Conservation (phyloP, 2,113 vertebrate genomes). For the Psittacara wagleri region DNA sequence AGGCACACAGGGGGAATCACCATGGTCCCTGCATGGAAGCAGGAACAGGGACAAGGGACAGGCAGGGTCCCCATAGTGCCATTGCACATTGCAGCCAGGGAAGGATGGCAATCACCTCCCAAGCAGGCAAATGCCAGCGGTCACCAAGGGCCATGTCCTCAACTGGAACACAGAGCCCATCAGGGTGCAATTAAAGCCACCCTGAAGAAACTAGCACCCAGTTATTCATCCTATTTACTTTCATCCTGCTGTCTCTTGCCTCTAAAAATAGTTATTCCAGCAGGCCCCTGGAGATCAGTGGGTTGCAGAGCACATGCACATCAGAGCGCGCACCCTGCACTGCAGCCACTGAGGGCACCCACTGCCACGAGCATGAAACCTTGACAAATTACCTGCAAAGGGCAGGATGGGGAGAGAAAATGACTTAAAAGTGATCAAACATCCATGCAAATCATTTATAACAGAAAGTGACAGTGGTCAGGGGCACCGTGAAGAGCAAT, state of each 20-base stretch:
- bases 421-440: not conserved
- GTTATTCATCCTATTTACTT: not conserved
- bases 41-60: not conserved
- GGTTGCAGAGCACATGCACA: not conserved
- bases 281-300: not conserved
- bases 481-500: conserved; percentile 48
- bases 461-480: conserved; percentile 21
- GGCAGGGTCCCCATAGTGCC: not conserved
- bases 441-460: not conserved
- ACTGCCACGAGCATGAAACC: not conserved
- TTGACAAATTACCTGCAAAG: not conserved
- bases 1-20: not conserved
- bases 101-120: accelerated
- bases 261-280: not conserved
- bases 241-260: not conserved
- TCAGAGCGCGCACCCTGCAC: not conserved
- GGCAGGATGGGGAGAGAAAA: not conserved
- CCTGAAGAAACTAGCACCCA: not conserved
- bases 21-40: accelerated
- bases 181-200: not conserved
- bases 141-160: not conserved
- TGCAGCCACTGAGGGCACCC: not conserved
- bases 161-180: not conserved
- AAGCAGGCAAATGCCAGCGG: not conserved
- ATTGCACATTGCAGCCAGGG: not conserved